Evolutionary conservation across 2,113 vertebrate genomes (phyloP).

Genomic region (Aix galericulata): DNA sequence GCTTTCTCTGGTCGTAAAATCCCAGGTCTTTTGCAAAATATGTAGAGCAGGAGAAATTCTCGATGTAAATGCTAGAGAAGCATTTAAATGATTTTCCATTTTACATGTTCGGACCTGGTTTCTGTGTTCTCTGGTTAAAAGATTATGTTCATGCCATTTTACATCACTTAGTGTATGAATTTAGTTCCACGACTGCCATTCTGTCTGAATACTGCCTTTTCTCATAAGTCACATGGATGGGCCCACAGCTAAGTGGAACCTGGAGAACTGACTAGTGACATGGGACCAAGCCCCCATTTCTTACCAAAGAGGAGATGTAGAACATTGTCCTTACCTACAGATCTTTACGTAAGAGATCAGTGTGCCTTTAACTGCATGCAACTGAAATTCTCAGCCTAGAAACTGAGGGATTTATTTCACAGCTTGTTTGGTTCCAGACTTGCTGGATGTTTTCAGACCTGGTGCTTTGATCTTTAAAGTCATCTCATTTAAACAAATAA

Average conservation of each 20-base stretch:
- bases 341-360: conserved; percentile 1
- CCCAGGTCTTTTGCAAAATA: background rate
- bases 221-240: background rate
- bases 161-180: background rate
- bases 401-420: background rate
- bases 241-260: background rate
- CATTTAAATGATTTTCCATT: background rate
- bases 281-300: background rate
- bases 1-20: background rate
- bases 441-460: background rate
- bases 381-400: background rate
- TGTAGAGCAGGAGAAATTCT: background rate
- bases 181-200: background rate
- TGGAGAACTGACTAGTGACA: background rate
- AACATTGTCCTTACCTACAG: background rate
- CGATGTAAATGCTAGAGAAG: background rate
- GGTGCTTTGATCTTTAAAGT: background rate
- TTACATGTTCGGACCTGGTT: background rate
- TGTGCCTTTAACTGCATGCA: background rate
- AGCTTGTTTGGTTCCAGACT: background rate
- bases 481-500: background rate
- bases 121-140: background rate
- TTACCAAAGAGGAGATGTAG: background rate
- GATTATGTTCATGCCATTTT: background rate
- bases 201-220: background rate